Evolutionary conservation across 2,797 vertebrate species (phyloP), one percentile per base, ranked within the genome.

Genomic region (Sitta carolinensis): DNA sequence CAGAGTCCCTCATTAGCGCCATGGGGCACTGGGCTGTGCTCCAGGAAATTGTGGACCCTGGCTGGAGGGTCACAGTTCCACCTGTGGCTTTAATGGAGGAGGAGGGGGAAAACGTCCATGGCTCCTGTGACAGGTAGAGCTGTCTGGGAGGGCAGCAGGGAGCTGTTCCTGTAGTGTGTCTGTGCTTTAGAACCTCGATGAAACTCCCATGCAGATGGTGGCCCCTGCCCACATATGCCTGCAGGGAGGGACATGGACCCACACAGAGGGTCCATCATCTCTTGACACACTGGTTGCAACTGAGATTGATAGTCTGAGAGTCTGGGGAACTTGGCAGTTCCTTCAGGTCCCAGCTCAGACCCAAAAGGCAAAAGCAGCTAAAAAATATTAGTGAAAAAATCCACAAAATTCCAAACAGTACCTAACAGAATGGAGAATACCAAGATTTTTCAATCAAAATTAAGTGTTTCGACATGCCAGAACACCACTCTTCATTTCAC

Each of bases 151-250:
- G 51, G 16, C 14, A 11, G 21, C 3, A 2, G 0, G 2, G 79
- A 48, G 66, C 38, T 69, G 45, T 16, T 59, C 48, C 40, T 4
- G 1, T 9, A 10, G 32, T 14, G 47, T 27, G 26, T 27, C 40
- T 81, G 45, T 25, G 32, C 38, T 20, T 14, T 18, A 22, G 19
- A 43, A 13, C 25, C n/a, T 25, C 3, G 0, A 2, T 10, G 87
- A 23, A 38, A 29, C 52, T 75, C 21, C 1, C 0, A 10, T 13
- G 26, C 3, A 10, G 29, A 42, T 16, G 38, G 23, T 42, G 27
- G 19, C 42, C 20, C 1, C 0, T 11, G 57, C 32, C 34, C 14
- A 0, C 5, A 4, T 1, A 2, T 55, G 68, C 22, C 32, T 10
- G 0, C 13, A n/a, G 25, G 30, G 55, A 86, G 32, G 59, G 34